Evolutionary conservation across 1,140 invertebrate species (phyloP).

Genomic region (Scaptomyza pallida): DNA sequence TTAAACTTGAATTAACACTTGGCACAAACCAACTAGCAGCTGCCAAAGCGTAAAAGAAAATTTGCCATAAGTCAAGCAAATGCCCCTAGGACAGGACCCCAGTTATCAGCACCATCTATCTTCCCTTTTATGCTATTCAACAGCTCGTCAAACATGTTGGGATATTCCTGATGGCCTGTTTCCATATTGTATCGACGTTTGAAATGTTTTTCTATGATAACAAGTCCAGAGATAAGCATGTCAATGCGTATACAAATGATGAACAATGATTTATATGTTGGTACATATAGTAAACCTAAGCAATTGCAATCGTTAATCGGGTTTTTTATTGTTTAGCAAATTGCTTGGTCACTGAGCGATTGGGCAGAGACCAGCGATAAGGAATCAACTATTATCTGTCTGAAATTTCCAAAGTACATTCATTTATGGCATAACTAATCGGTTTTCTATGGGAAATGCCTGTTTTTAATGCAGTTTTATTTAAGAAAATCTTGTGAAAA

Average conservation of each 20-base stretch:
- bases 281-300: neutral
- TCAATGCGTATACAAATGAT: slow-evolving; percentile 15
- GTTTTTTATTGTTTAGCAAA: neutral
- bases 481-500: too few species aligned
- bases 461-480: neutral
- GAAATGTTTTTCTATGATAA: slow-evolving; percentile 17
- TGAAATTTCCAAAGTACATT: neutral
- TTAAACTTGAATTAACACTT: slow-evolving; percentile 56
- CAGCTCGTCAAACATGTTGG: neutral
- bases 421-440: neutral
- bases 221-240: neutral
- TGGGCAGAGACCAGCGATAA: neutral
- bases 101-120: slow-evolving; percentile 8
- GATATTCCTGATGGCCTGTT: slow-evolving; percentile 6
- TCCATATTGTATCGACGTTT: slow-evolving; percentile 13
- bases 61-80: slow-evolving; percentile 1
- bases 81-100: neutral
- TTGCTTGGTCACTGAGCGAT: neutral
- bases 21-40: slow-evolving; percentile 9
- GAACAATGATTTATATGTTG: slow-evolving; percentile 47
- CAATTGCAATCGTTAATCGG: slow-evolving; percentile 8
- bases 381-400: neutral
- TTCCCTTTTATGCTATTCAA: neutral
- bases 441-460: neutral
- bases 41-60: slow-evolving; percentile 7